phyloP scores from a whole-genome alignment of 23 tunicate genomes.

The Trididemnum clinides region DNA sequence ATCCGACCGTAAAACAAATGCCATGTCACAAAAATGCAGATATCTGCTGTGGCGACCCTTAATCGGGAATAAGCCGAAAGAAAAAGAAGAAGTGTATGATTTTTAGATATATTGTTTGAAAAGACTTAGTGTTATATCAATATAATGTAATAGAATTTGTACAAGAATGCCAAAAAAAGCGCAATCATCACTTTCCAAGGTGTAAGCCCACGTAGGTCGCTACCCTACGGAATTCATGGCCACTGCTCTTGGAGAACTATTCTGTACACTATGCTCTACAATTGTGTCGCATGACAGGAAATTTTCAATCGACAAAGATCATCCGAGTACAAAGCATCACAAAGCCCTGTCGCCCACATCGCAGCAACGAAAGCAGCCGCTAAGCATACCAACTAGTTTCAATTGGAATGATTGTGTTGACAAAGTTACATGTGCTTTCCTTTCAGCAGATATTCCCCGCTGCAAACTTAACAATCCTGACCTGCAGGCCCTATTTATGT shows the following conservation, averaged over 20 bases:
- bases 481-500: slow-evolving; percentile 38
- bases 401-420: slow-evolving; percentile 34
- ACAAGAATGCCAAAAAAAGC: slow-evolving; percentile 51
- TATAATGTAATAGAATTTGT: too few relatives aligned
- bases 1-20: too few relatives aligned
- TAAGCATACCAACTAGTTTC: slow-evolving; percentile 36
- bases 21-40: too few relatives aligned
- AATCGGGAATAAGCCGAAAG: too few relatives aligned
- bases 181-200: slow-evolving; percentile 39
- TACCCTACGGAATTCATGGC: slow-evolving; percentile 48
- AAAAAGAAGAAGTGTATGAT: too few relatives aligned
- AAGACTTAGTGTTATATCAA: too few relatives aligned
- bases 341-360: slow-evolving; percentile 26
- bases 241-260: slow-evolving; percentile 46
- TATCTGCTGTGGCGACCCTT: too few relatives aligned
- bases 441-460: slow-evolving; percentile 34
- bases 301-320: slow-evolving; percentile 28
- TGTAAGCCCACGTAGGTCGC: slow-evolving; percentile 33
- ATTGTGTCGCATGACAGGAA: slow-evolving; percentile 52
- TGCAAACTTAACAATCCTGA: slow-evolving; percentile 38
- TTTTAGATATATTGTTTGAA: too few relatives aligned
- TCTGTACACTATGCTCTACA: slow-evolving; percentile 48
- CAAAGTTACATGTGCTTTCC: slow-evolving; percentile 36
- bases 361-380: slow-evolving; percentile 38
- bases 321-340: slow-evolving; percentile 27